These are phyloP conservation scores for Plotosus lineatus DNA, from an alignment of 2,113 vertebrate species.

Conservation along the genomic window DNA sequence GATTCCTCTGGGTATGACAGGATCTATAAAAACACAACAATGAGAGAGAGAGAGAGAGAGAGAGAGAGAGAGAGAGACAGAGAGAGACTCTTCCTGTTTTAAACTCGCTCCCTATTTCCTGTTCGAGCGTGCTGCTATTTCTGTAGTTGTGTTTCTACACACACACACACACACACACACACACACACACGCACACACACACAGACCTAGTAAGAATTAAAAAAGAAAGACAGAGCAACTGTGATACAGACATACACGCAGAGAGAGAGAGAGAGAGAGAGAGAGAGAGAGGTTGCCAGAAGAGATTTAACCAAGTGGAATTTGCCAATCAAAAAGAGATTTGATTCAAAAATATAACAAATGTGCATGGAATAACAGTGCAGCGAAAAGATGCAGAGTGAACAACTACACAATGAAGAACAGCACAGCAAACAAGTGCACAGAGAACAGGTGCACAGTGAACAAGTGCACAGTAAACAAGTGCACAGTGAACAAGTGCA, in stretches of 20 bases:
- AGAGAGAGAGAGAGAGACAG: slow-evolving; percentile 24
- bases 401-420: neutral
- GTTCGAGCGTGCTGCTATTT: slow-evolving; percentile 50
- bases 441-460: neutral
- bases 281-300: neutral
- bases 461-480: neutral
- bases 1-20: slow-evolving; percentile 23
- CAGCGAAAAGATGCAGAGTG: no score
- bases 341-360: neutral
- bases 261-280: neutral
- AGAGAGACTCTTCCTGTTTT: slow-evolving; percentile 49
- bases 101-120: slow-evolving; percentile 46
- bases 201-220: neutral
- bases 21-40: slow-evolving; percentile 8
- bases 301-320: neutral
- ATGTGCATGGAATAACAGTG: no score
- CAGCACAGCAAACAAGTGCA: neutral
- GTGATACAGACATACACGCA: neutral
- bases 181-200: neutral
- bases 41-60: slow-evolving; percentile 3
- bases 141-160: slow-evolving; percentile 2
- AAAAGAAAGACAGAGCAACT: neutral
- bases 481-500: neutral
- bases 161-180: slow-evolving; percentile 27
- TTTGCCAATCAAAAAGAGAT: neutral